Percentiles rank a stretch among this genome's conserved stretches.
Conservation (phyloP, 2,797 vertebrate genomes). For the Cirrhinus molitorella region DNA sequence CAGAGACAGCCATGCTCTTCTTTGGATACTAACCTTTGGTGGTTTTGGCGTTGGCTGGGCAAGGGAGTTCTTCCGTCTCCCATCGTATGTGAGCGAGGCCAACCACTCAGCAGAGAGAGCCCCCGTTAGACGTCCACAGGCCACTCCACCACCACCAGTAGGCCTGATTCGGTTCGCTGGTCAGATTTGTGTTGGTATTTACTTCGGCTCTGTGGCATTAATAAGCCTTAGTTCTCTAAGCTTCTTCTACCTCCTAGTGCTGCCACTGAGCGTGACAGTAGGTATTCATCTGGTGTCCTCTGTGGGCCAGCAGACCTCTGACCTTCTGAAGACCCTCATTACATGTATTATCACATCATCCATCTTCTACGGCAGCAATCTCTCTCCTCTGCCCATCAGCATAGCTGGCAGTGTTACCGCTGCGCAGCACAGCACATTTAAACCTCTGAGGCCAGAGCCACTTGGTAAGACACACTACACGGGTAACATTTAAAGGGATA, state of each 20-base stretch:
- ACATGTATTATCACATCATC: slow-evolving; percentile 84
- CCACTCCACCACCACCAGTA: slow-evolving; percentile 65
- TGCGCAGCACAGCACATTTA: slow-evolving; percentile 79
- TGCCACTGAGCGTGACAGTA: slow-evolving; percentile 84
- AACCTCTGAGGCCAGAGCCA: slow-evolving; percentile 63
- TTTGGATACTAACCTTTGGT: slow-evolving; percentile 91
- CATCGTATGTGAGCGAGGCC: slow-evolving; percentile 83
- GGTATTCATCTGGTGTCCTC: slow-evolving; percentile 89
- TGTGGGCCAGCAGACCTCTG: slow-evolving; percentile 85
- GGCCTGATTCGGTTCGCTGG: slow-evolving; percentile 80
- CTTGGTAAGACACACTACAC: slow-evolving; percentile 70
- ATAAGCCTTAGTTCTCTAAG: slow-evolving; percentile 83
- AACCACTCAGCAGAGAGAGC: slow-evolving; percentile 71
- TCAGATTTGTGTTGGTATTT: slow-evolving; percentile 87
- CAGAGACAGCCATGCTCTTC: slow-evolving; percentile 89
- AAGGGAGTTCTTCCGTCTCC: slow-evolving; percentile 86
- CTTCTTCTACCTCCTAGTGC: slow-evolving; percentile 85
- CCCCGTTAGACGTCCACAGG: neutral
- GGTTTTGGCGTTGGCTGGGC: slow-evolving; percentile 87
- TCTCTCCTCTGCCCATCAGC: slow-evolving; percentile 87
- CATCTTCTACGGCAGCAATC: slow-evolving; percentile 85
- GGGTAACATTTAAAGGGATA: neutral
- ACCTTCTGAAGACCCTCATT: slow-evolving; percentile 79
- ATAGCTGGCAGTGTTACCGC: slow-evolving; percentile 84
- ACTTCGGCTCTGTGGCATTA: slow-evolving; percentile 87